Evolutionary conservation across 2,888 invertebrate genomes (phyloP).

Genomic region (Epiblema foenella): DNA sequence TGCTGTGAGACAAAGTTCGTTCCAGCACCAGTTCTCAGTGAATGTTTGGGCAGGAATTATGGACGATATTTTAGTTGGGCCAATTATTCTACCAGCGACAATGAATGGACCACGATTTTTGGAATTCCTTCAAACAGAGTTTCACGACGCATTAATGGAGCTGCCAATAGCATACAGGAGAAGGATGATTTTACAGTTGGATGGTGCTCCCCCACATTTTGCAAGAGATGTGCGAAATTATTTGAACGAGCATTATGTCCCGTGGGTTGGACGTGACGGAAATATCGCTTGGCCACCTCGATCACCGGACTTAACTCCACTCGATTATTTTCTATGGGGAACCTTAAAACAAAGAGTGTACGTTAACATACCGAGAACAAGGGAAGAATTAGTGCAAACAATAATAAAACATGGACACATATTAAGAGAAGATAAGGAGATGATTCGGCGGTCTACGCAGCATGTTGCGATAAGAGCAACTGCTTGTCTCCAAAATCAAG

Average conservation of each 20-base stretch:
- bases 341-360: not conserved
- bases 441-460: too few relatives aligned
- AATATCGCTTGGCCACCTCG: not conserved
- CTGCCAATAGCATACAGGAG: not conserved
- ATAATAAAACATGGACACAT: too few relatives aligned
- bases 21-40: conserved; percentile 5
- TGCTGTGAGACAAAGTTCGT: not conserved
- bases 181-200: not conserved
- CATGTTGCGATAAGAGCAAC: too few relatives aligned
- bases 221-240: conserved; percentile 2
- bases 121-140: not conserved
- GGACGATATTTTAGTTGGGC: not conserved
- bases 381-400: too few relatives aligned
- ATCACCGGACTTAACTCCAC: not conserved
- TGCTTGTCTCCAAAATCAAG: too few relatives aligned
- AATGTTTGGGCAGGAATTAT: conserved; percentile 17
- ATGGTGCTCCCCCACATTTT: conserved; percentile 10
- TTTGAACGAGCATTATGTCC: not conserved
- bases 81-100: conserved; percentile 1
- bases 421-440: too few relatives aligned
- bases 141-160: conserved; percentile 1
- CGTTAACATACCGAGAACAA: not conserved
- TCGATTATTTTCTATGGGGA: not conserved
- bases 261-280: not conserved
- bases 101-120: not conserved